Conservation (phyloP, 1,140 invertebrate genomes). For the Apis laboriosa region DNA sequence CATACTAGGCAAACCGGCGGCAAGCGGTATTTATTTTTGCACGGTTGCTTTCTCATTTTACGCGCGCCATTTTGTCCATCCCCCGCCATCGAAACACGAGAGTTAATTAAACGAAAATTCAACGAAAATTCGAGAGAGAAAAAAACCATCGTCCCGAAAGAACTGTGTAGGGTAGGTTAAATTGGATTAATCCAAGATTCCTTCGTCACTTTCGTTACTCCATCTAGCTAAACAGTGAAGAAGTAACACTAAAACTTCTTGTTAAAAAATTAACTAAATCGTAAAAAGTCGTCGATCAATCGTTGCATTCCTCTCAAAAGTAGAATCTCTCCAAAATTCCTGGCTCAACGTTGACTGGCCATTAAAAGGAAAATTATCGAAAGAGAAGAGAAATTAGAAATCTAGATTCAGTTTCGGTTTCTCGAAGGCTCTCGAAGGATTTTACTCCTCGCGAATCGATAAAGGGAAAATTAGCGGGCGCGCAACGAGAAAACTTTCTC, state of each 20-base stretch:
- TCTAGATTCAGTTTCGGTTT: constrained; percentile 21
- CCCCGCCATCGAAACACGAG: background rate
- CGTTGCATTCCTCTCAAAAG: no score
- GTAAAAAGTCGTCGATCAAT: background rate
- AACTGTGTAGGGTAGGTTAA: no score
- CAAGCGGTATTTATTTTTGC: background rate
- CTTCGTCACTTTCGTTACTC: no score
- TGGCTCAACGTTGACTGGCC: no score
- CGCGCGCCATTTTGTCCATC: background rate
- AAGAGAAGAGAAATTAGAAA: constrained; percentile 13
- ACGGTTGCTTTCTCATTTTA: background rate
- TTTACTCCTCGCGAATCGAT: constrained; percentile 32
- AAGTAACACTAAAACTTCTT: no score
- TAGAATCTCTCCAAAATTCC: no score
- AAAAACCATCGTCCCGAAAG: no score
- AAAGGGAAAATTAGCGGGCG: constrained; percentile 34
- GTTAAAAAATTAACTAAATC: no score
- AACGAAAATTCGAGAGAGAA: no score
- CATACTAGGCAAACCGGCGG: background rate
- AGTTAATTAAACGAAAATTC: constrained; percentile 16
- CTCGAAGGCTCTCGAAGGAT: background rate
- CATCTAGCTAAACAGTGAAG: no score
- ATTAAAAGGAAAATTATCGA: background rate
- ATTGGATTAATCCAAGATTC: no score
- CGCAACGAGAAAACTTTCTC: constrained; percentile 46